Percentiles rank a stretch among this genome's conserved stretches.
phyloP scores from a whole-genome alignment of 2,888 invertebrate genomes.

The Noctuana brunneofusca region DNA sequence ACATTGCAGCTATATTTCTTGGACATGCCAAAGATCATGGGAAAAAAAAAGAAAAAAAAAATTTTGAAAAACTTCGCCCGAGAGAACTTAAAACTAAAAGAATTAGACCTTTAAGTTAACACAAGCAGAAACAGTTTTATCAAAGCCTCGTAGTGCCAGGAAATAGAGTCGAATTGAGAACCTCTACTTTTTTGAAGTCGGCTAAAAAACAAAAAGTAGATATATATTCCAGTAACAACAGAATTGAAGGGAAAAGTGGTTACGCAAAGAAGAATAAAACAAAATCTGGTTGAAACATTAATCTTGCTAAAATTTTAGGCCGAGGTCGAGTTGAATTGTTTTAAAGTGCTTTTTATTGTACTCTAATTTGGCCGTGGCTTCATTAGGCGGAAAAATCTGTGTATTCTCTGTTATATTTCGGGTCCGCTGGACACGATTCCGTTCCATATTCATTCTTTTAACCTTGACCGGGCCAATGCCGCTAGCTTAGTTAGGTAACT shows the following conservation, averaged over 20 bases:
- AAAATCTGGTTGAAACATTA: constrained; percentile 29
- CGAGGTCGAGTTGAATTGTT: constrained; percentile 32
- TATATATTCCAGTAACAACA: neutral
- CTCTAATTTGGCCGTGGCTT: constrained; percentile 33
- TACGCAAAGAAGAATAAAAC: constrained; percentile 22
- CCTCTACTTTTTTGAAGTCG: no score
- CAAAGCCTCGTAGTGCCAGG: no score
- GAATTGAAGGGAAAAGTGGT: constrained; percentile 9
- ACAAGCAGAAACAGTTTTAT: no score
- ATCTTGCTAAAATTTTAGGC: constrained; percentile 36
- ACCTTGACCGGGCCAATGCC: constrained; percentile 10
- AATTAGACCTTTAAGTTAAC: no score
- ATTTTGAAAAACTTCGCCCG: no score
- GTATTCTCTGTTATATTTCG: constrained; percentile 18
- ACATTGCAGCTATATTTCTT: no score
- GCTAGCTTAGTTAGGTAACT: neutral
- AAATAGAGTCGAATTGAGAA: no score
- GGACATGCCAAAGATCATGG: no score
- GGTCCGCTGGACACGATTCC: constrained; percentile 3
- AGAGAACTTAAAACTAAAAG: no score
- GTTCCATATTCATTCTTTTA: constrained; percentile 25
- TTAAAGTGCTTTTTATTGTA: constrained; percentile 36
- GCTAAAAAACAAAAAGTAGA: no score
- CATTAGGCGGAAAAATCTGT: constrained; percentile 40
- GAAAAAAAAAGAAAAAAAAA: no score